Evolutionary conservation across 2,113 vertebrate species (phyloP).

Genomic region (Cacatua alba): DNA sequence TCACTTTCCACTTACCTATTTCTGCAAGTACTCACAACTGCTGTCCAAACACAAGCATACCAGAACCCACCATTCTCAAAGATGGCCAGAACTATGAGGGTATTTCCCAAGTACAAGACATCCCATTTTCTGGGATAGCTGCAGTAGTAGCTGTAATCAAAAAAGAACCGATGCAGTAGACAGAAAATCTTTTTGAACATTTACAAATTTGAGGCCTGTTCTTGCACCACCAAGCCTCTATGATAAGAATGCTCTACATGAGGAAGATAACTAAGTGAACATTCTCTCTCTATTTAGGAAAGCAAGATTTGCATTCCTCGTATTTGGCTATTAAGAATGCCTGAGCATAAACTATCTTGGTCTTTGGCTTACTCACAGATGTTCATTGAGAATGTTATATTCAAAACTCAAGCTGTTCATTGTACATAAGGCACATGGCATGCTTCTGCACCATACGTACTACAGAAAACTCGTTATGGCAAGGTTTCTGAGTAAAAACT

Average conservation of each 20-base stretch:
- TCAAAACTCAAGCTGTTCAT: not conserved
- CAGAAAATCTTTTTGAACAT: not conserved
- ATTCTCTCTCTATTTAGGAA: not conserved
- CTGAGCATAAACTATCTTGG: not conserved
- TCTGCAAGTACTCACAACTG: not conserved
- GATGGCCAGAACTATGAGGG: not conserved
- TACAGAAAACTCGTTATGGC: accelerated
- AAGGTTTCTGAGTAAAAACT: not conserved
- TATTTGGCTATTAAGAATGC: not conserved
- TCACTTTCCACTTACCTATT: not conserved
- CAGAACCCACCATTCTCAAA: not conserved
- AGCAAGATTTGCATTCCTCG: not conserved
- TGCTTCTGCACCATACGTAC: not conserved
- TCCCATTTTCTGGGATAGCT: not conserved
- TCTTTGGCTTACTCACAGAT: not conserved
- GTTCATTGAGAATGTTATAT: not conserved
- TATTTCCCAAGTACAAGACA: not conserved
- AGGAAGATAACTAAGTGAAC: not conserved
- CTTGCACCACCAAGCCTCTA: not conserved
- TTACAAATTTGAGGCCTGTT: not conserved
- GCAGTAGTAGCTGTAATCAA: not conserved
- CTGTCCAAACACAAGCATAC: not conserved
- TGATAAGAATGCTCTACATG: not conserved
- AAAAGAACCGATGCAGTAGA: not conserved
- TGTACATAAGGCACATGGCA: not conserved